phyloP scores from a whole-genome alignment of 2,113 vertebrate species.

The Alouatta palliata region DNA sequence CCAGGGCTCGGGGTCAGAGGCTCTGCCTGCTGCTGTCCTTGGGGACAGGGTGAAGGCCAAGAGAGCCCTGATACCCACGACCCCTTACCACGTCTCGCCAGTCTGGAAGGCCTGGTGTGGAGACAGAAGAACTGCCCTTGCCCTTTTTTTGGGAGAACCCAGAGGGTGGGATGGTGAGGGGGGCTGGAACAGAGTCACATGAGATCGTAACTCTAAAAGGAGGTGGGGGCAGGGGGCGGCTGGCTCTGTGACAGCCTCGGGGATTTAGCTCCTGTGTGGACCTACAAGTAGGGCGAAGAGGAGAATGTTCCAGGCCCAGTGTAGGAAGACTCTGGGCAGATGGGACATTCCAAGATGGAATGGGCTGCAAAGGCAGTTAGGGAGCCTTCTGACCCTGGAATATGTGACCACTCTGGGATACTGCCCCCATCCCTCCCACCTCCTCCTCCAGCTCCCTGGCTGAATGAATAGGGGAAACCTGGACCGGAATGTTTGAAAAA shows the following conservation, averaged over 20 bases:
- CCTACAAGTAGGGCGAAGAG: not conserved
- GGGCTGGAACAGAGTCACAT: not conserved
- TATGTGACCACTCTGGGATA: not conserved
- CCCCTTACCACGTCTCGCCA: not conserved
- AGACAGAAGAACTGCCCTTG: not conserved
- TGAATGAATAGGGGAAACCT: not conserved
- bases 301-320: not conserved
- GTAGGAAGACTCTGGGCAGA: not conserved
- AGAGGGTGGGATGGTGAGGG: not conserved
- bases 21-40: not conserved
- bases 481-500: not conserved
- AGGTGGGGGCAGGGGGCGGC: not conserved
- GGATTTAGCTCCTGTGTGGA: not conserved
- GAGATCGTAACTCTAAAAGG: not conserved
- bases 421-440: not conserved
- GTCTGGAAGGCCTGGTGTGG: not conserved
- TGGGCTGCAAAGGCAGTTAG: not conserved
- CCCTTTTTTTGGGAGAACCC: not conserved
- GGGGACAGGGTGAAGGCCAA: not conserved
- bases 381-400: not conserved
- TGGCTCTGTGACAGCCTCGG: not conserved
- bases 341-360: not conserved
- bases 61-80: not conserved
- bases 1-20: not conserved
- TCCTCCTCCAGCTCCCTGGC: not conserved